phyloP scores from a whole-genome alignment of 2,113 vertebrate species.

The Corythoichthys intestinalis region DNA sequence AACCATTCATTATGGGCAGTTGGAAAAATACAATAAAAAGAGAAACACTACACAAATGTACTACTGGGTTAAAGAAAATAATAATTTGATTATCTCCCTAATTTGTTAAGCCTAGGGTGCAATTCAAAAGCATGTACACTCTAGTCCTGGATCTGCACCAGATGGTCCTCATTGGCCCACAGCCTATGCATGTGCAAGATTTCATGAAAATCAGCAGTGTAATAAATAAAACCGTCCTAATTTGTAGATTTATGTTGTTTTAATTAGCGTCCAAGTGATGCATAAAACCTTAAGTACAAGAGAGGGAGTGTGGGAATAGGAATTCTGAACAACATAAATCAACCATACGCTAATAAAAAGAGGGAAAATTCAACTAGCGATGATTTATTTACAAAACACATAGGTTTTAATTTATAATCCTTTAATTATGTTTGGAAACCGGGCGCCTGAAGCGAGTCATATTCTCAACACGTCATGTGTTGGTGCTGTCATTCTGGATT shows the following conservation, averaged over 20 bases:
- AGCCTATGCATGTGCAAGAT: neutral
- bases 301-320: neutral
- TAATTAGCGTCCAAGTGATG: neutral
- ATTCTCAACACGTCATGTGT: conserved; percentile 38
- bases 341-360: neutral
- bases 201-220: neutral
- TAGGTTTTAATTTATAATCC: neutral
- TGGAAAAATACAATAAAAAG: no score
- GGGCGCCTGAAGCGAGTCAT: conserved; percentile 4
- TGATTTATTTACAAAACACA: neutral
- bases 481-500: conserved; percentile 55
- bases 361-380: neutral
- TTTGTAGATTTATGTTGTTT: neutral
- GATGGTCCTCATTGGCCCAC: no score
- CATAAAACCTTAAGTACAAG: neutral
- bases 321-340: neutral
- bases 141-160: no score
- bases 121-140: neutral
- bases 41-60: no score
- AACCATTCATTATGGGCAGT: no score
- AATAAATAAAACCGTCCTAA: neutral
- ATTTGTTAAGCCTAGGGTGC: neutral
- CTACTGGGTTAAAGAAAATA: no score
- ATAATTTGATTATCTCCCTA: neutral
- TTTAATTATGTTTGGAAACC: neutral